Conservation (phyloP, 2,797 vertebrate species). For the Urophycis tenuis region DNA sequence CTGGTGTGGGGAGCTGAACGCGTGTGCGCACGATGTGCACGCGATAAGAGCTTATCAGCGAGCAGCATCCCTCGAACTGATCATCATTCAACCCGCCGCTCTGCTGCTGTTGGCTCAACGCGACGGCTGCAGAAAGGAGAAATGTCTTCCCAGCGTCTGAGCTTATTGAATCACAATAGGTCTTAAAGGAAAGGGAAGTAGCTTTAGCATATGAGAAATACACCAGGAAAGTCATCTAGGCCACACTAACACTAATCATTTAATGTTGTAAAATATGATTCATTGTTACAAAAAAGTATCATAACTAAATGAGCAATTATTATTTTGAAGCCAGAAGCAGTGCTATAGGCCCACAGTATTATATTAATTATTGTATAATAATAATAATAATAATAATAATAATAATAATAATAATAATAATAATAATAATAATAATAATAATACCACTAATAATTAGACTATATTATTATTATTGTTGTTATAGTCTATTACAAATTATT, state of each 20-base stretch:
- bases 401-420: not conserved
- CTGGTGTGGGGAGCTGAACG: conserved; percentile 49
- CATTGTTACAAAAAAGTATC: too few relatives aligned
- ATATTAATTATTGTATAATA: too few relatives aligned
- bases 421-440: conserved; percentile 7
- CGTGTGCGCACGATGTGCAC: conserved; percentile 57
- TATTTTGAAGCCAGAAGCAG: too few relatives aligned
- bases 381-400: not conserved
- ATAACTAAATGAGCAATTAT: too few relatives aligned
- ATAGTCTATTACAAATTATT: not conserved
- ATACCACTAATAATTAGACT: too few relatives aligned
- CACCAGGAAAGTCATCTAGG: not conserved
- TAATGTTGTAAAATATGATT: not conserved
- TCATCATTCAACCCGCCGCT: conserved; percentile 58
- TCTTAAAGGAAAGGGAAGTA: not conserved
- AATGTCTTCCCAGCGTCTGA: conserved; percentile 35
- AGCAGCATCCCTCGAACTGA: conserved; percentile 72
- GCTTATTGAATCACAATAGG: conserved; percentile 45
- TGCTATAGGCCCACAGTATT: too few relatives aligned
- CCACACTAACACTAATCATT: not conserved
- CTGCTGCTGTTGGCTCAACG: conserved; percentile 33
- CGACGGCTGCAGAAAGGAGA: conserved; percentile 33
- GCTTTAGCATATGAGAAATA: not conserved
- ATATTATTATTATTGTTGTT: not conserved
- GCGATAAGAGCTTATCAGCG: conserved; percentile 85